Evolutionary conservation across 1,140 invertebrate genomes (phyloP), one percentile per base, ranked within the genome.

Genomic region (Caenorhabditis brenneri): DNA sequence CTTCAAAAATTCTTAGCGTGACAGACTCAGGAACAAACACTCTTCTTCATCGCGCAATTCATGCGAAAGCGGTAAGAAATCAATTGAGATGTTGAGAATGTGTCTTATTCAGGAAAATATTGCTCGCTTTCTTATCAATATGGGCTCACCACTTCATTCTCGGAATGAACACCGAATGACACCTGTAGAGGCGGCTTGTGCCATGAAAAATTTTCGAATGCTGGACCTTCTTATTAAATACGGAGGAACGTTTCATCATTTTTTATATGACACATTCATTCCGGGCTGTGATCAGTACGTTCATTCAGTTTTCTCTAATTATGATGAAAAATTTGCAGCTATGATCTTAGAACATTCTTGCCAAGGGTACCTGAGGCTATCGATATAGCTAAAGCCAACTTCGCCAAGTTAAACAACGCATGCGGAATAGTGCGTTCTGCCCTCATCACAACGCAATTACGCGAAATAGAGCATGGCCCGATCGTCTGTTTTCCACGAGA

Each of bases 181-280:
- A 19, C 36, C 65, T 9, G 36, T 42, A 6, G 65, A 74, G 10
- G 12, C 65, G n/a, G 42, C 36, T 31, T 2, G 42, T 24, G 29
- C 46, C 6, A 46, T 42, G 65, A 74, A 24, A 15, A 22, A 42
- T 6, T 0, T 6, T 10, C 2, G 2, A 22, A 12, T 74, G 10
- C n/a, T 74, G n/a, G n/a, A 42, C 3, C 10, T 74, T 5, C 22
- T 74, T 24, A 22, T 74, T 16, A 39, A 42, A 42, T 4, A 74
- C 36, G 65, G 65, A 42, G 65, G 65, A 27, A 74, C 65, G 9
- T 74, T 74, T n/a, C 65, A 74, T 74, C 29, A 42, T 36, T 15
- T 65, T 7, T 12, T 65, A 7, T 15, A 65, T 33, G 2, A 19
- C 6, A 31, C n/a, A n/a, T 1, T 24, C 10, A 33, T 24, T 24